These are phyloP conservation scores for Drosophila yakuba DNA, from an alignment of 1,140 invertebrate species.

Conservation along the genomic window DNA sequence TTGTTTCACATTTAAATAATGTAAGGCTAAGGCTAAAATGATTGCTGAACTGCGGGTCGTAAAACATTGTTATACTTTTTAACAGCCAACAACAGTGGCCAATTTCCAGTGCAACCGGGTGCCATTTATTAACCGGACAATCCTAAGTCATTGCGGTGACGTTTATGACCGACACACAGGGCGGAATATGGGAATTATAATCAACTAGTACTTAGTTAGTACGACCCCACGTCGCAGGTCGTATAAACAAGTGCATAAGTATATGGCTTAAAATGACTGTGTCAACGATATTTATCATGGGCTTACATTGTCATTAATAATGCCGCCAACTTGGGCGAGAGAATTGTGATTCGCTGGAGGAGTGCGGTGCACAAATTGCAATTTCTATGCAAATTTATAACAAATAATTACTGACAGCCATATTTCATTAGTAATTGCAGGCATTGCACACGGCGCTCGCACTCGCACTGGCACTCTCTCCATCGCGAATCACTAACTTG, in stretches of 20 bases:
- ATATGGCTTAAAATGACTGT: slow-evolving; percentile 54
- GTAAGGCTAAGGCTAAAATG: neutral
- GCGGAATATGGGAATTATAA: slow-evolving; percentile 38
- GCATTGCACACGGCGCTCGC: slow-evolving; percentile 45
- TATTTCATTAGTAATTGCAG: slow-evolving; percentile 83
- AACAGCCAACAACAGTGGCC: slow-evolving; percentile 26
- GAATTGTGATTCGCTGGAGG: slow-evolving; percentile 45
- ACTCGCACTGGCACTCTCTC: slow-evolving; percentile 16
- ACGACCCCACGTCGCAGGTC: neutral
- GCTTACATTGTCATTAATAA: slow-evolving; percentile 80
- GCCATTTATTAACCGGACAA: slow-evolving; percentile 26
- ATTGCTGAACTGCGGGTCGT: too few relatives aligned
- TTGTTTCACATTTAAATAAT: too few relatives aligned
- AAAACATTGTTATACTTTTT: neutral
- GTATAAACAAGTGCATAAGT: slow-evolving; percentile 57
- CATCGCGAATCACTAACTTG: slow-evolving; percentile 23
- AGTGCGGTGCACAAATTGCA: slow-evolving; percentile 79
- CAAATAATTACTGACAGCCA: slow-evolving; percentile 83
- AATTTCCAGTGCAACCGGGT: slow-evolving; percentile 21
- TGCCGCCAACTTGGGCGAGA: slow-evolving; percentile 57
- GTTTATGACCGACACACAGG: slow-evolving; percentile 38
- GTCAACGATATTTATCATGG: slow-evolving; percentile 80
- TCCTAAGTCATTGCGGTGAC: slow-evolving; percentile 27
- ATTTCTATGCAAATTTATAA: slow-evolving; percentile 84
- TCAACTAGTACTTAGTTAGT: slow-evolving; percentile 40